Evolutionary conservation across 2,888 invertebrate genomes (phyloP).

Genomic region (Trachelus iudaicus): DNA sequence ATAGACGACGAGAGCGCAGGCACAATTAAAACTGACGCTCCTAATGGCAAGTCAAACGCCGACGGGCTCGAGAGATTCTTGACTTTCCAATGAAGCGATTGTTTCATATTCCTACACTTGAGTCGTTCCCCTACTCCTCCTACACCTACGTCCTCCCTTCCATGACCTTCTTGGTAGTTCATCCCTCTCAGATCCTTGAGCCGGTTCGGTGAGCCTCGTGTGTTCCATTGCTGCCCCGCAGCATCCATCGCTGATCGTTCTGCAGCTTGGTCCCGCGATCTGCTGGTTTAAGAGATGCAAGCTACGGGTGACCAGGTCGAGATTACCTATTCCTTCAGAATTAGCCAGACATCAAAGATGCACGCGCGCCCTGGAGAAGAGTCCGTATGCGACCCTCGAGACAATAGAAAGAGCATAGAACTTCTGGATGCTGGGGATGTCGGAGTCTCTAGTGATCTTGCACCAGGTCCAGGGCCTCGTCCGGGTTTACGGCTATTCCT

Average conservation of each 20-base stretch:
- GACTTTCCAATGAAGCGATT: conserved; percentile 67
- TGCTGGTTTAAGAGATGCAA: too few species aligned
- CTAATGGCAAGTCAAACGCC: conserved; percentile 67
- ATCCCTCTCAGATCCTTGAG: conserved; percentile 33
- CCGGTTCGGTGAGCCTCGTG: conserved; percentile 21
- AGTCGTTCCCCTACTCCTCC: conserved; percentile 23
- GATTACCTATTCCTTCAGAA: conserved; percentile 59
- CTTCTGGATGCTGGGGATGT: too few species aligned
- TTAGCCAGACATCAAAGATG: conserved; percentile 49
- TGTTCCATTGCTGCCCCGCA: not conserved
- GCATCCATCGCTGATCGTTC: too few species aligned
- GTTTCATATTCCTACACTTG: conserved; percentile 61
- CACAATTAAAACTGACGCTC: conserved; percentile 67
- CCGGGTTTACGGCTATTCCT: conserved; percentile 51
- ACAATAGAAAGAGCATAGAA: conserved; percentile 20
- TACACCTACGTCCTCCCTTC: too few species aligned
- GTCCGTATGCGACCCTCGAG: conserved; percentile 15
- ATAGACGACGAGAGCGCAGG: conserved; percentile 56
- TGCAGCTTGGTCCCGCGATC: too few species aligned
- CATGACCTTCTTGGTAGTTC: too few species aligned
- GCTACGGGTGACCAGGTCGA: conserved; percentile 26
- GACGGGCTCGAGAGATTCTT: conserved; percentile 65
- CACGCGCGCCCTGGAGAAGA: conserved; percentile 15
- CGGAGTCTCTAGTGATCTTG: too few species aligned
- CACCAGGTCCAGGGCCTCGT: conserved; percentile 2